Evolutionary conservation across 2,797 vertebrate genomes (phyloP), one percentile per base, ranked within the genome.

Genomic region (Cyclura pinguis): DNA sequence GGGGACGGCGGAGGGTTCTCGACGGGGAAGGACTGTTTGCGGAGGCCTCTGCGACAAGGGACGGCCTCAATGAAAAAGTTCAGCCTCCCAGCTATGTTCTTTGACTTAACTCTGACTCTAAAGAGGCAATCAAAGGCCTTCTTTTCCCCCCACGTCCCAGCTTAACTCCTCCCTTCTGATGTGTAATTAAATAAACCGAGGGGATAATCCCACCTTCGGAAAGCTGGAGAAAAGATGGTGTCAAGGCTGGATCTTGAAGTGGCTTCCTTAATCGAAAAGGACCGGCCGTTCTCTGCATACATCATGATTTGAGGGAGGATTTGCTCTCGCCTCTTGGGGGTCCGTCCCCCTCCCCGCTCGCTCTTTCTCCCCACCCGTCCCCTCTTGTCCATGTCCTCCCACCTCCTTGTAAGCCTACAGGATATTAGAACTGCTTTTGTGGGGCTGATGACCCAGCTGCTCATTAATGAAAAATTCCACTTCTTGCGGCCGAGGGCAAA

Each of bases 391-490:
- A 42, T 55, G 52, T 42, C 32, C 16, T 57, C 18, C 24, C 47
- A 3, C 35, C 64, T 98, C 98, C 98, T 97, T 96, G 96, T 98
- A 98, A 98, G 98, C 98, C 98, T 97, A 98, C 98, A 98, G 98
- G 98, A 99, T 99, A 99, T 99, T 99, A 98, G 98, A 97, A 97
- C 95, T 97, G 98, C 98, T 99, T 98, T 99, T 98, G 98, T 98
- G 27, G 7, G 59, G 98, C 97, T 98, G 98, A 98, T 98, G 98
- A 98, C 98, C 98, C 98, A 99, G 98, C 98, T 99, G 98, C 98
- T 98, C 98, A 98, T 99, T 99, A 99, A 99, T 99, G 98, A 98
- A 99, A 99, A 98, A 99, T 99, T 99, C 98, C 98, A 98, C 96
- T 97, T 98, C 98, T 98, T 97, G 95, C 97, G 97, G 97, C 97